Percentiles rank a stretch among this genome's conserved stretches.
These are phyloP conservation scores for Perca fluviatilis DNA, from an alignment of 2,113 vertebrate genomes.

Conservation along the genomic window DNA sequence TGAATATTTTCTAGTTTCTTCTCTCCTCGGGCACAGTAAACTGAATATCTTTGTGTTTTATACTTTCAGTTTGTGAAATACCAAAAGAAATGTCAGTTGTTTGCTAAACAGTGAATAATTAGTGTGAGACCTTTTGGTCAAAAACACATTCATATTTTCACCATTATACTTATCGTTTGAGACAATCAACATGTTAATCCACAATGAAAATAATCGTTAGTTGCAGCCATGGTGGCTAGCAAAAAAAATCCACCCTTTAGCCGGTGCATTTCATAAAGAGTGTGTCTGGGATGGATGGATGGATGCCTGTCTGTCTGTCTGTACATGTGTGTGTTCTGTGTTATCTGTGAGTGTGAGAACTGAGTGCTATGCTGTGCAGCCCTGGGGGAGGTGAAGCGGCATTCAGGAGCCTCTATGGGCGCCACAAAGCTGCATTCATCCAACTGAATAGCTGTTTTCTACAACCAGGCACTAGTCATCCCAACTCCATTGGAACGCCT, in stretches of 20 bases:
- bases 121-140: no score
- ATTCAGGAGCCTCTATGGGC: slow-evolving; percentile 72
- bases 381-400: slow-evolving; percentile 68
- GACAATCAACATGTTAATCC: no score
- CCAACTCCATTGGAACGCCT: slow-evolving; percentile 67
- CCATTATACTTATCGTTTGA: no score
- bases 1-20: no score
- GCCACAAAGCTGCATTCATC: slow-evolving; percentile 85
- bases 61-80: no score
- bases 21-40: no score
- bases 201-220: no score
- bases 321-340: slow-evolving; percentile 4
- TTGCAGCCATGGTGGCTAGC: no score
- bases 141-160: no score
- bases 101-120: no score
- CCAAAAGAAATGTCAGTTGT: no score
- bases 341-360: slow-evolving; percentile 71
- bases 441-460: slow-evolving; percentile 83
- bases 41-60: no score
- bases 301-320: background rate
- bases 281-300: background rate
- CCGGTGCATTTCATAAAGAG: slow-evolving; percentile 26
- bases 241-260: background rate
- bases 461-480: slow-evolving; percentile 62
- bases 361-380: slow-evolving; percentile 66